Evolutionary conservation across 2,113 vertebrate species (phyloP), one percentile per base, ranked within the genome.

Genomic region (Lepisosteus osseus): DNA sequence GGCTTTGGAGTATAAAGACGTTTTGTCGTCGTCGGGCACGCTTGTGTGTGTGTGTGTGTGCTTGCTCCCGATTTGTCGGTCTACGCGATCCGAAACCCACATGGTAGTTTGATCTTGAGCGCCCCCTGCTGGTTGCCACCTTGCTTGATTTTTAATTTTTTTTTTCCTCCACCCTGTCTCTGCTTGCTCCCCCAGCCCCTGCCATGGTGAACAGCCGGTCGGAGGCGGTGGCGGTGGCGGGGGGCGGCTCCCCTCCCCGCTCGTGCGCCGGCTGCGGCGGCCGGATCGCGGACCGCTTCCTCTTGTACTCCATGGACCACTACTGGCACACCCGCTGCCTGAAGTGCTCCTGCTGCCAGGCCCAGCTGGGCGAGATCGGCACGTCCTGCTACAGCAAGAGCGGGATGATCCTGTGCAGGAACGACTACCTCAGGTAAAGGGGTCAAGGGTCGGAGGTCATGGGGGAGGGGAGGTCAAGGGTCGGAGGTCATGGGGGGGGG

Each of bases 261-360:
- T 78, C 81, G 5, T 93, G 92, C 1, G 91, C 90, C 0, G 92
- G 91, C 66, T 93, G 92, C 0, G 90, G 92, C 45, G 89, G 86
- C 47, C 87, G 88, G 7, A 93, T 93, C 11, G 78, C 80, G 0
- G 92, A 93, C 75, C 90, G 92, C 65, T 93, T 93, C 85, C 84
- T 93, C 73, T 90, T 93, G 44, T 93, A 92, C 82, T 92, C 92
- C 66, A 93, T 93, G 91, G 92, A 93, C 54, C 87, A 86, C 0
- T 93, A 92, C 77, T 93, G 92, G 92, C 92, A 93, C 86, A 93
- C 90, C 0, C 89, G 85, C 44, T 93, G 92, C 76, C 89, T 93
- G 65, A 92, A 91, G 71, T 93, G 92, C 76, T 92, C 90, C 1
- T 93, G 92, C 85, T 93, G 92, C 85, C 90, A 93, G 54, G 90